Conservation (phyloP, 1,140 invertebrate genomes). For the Heterodera schachtii region DNA sequence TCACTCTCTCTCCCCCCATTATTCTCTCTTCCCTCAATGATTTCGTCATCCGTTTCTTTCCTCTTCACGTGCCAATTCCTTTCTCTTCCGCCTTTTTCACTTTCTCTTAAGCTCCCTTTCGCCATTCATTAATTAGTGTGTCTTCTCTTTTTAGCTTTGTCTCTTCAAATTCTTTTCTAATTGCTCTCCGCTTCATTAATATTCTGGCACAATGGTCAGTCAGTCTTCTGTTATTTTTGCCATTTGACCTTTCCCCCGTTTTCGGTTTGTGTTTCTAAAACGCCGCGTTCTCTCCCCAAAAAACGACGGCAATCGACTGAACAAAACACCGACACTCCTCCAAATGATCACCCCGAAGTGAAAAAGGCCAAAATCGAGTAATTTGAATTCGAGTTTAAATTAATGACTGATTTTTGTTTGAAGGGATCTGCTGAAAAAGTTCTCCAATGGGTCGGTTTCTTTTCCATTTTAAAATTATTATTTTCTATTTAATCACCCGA, state of each 20-base stretch:
- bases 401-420: background rate
- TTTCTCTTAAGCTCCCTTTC: too few species aligned
- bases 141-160: background rate
- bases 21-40: background rate
- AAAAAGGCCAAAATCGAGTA: background rate
- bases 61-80: too few species aligned
- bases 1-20: background rate
- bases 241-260: background rate
- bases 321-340: too few species aligned
- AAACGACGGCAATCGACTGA: background rate
- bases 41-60: background rate
- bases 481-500: background rate
- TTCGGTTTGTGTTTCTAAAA: background rate
- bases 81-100: too few species aligned
- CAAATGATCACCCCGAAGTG: too few species aligned
- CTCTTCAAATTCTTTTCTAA: background rate
- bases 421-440: background rate
- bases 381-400: background rate
- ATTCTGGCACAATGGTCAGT: background rate
- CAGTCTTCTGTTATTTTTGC: background rate
- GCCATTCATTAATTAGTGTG: too few species aligned
- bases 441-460: background rate
- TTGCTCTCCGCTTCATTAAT: background rate
- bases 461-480: too few species aligned
- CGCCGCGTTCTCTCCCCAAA: background rate